phyloP scores from a whole-genome alignment of 2,797 vertebrate species.

The Sciaenops ocellatus region DNA sequence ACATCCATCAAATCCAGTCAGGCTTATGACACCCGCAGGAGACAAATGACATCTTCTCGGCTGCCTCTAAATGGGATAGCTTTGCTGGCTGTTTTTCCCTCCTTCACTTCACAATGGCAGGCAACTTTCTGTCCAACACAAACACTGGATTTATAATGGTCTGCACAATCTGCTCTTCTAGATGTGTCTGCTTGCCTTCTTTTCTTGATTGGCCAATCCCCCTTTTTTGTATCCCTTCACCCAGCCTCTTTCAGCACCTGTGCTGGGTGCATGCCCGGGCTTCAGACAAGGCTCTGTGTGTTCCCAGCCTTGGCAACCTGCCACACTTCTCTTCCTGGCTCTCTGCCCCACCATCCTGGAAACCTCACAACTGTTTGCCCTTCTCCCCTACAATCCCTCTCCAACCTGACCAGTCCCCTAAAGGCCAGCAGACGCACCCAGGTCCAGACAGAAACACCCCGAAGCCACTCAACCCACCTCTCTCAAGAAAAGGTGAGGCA shows the following conservation, averaged over 20 bases:
- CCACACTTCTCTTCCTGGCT: slow-evolving; percentile 79
- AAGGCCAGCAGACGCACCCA: slow-evolving; percentile 43
- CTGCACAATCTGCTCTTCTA: slow-evolving; percentile 62
- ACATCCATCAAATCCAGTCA: slow-evolving; percentile 73
- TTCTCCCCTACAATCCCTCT: slow-evolving; percentile 60
- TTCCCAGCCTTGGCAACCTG: slow-evolving; percentile 76
- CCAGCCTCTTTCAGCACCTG: slow-evolving; percentile 84
- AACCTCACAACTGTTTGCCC: slow-evolving; percentile 83
- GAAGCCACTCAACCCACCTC: slow-evolving; percentile 35
- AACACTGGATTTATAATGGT: slow-evolving; percentile 70
- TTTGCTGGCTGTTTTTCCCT: slow-evolving; percentile 41
- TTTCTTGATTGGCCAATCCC: slow-evolving; percentile 49
- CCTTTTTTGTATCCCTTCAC: slow-evolving; percentile 56
- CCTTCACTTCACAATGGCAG: slow-evolving; percentile 58
- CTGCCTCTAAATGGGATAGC: slow-evolving; percentile 56
- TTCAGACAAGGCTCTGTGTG: slow-evolving; percentile 83
- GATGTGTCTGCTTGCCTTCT: slow-evolving; percentile 57
- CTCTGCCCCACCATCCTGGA: slow-evolving; percentile 79
- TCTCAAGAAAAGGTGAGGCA: slow-evolving; percentile 47
- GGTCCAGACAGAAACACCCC: slow-evolving; percentile 56
- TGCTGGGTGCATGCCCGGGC: slow-evolving; percentile 81
- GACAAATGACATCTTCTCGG: slow-evolving; percentile 62
- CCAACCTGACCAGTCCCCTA: slow-evolving; percentile 36
- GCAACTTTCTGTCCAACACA: slow-evolving; percentile 69
- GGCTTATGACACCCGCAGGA: slow-evolving; percentile 67